Evolutionary conservation across 1,140 invertebrate genomes (phyloP), one percentile per base, ranked within the genome.

Genomic region (Episyrphus balteatus): DNA sequence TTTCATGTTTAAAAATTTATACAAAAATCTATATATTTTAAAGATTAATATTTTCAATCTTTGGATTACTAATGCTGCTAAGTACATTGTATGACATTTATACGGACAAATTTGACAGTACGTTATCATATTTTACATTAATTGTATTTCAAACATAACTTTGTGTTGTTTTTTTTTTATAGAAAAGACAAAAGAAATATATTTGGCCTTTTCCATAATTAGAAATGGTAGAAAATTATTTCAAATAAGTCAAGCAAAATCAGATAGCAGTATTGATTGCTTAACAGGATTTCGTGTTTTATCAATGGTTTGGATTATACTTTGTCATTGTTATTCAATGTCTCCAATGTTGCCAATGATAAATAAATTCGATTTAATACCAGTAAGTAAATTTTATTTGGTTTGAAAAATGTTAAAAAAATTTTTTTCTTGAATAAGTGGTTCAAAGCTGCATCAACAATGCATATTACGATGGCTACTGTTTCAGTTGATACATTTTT

Each of bases 401-500:
- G n/a, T n/a, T n/a, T n/a, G n/a, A n/a, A n/a, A n/a, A n/a, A n/a
- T n/a, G 12, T 33, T 8, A 15, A 13, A 31, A 12, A 1, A 3
- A 17, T 2, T 2, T n/a, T 42, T 3, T 18, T 3, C 13, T n/a
- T 26, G 21, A 26, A 15, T 75, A 21, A 19, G 51, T 70, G 42
- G 74, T 59, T 19, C 51, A 61, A 39, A 55, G 76, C 47, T 42
- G 75, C 37, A 70, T 81, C 17, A 50, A 76, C 77, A 8, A 80
- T 80, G 58, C 72, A 79, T 12, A 51, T 73, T 3, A 57, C 79
- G 14, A 76, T 74, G 56, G 78, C 77, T 6, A 68, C 78, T 1
- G 62, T 79, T 5, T 61, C 82, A 7, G 82, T 84, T 8, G 82
- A 85, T 55, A 81, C 79, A 12, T 85, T 84, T 63, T 71, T 85